Evolutionary conservation across 2,113 vertebrate species (phyloP).

Genomic region (Ariopsis seemanni): DNA sequence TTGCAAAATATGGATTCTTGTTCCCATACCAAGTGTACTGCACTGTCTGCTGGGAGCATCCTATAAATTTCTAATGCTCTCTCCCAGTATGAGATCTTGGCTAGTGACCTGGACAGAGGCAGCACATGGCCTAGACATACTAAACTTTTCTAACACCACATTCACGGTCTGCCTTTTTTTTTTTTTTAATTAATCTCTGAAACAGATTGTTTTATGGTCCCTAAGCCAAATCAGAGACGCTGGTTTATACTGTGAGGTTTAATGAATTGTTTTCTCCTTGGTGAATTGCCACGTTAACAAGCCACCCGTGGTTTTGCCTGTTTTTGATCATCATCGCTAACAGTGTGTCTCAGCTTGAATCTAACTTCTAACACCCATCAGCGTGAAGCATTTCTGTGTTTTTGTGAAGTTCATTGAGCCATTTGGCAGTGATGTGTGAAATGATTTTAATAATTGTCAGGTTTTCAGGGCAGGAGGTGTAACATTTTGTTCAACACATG

Average conservation of each 20-base stretch:
- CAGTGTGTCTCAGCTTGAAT: constrained; percentile 16
- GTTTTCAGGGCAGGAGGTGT: constrained; percentile 44
- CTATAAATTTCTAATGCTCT: neutral
- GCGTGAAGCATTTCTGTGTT: constrained; percentile 28
- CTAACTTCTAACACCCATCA: constrained; percentile 23
- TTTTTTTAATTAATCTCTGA: neutral
- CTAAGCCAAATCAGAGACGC: neutral
- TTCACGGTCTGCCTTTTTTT: neutral
- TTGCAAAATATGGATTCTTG: neutral
- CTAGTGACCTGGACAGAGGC: neutral
- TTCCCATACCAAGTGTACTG: neutral
- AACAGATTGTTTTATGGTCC: neutral
- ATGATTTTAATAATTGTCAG: constrained; percentile 37
- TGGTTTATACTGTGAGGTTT: neutral
- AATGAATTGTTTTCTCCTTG: neutral
- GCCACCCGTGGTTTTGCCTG: constrained; percentile 3
- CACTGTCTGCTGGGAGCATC: neutral
- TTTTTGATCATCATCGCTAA: constrained; percentile 11
- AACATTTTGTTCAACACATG: constrained; percentile 49
- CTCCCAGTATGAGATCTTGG: neutral
- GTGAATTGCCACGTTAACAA: constrained; percentile 1
- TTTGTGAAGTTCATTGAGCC: constrained; percentile 33
- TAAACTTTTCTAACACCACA: neutral
- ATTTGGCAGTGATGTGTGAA: constrained; percentile 40
- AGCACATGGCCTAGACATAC: neutral